These are phyloP conservation scores for Cantharis rustica DNA, from an alignment of 2,888 invertebrate species.

Conservation along the genomic window DNA sequence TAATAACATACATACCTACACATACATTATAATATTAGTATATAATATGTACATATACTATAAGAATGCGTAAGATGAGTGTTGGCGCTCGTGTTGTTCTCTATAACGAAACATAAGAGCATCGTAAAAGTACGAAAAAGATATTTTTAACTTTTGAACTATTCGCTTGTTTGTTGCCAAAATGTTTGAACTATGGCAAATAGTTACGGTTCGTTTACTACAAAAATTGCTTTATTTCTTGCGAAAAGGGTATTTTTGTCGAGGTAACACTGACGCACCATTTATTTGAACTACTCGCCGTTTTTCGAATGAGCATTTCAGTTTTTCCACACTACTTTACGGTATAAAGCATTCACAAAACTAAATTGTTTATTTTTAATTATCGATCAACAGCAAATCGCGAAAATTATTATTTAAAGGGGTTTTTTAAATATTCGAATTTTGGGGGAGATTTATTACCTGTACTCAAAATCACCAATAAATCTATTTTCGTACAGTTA, in stretches of 20 bases:
- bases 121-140: constrained; percentile 39
- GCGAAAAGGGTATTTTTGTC: constrained; percentile 13
- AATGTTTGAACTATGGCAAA: constrained; percentile 55
- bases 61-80: constrained; percentile 25
- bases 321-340: not conserved
- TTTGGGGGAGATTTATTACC: not conserved
- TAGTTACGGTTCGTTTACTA: constrained; percentile 51
- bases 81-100: constrained; percentile 30
- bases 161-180: constrained; percentile 54
- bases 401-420: not conserved
- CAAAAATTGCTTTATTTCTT: constrained; percentile 41
- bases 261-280: constrained; percentile 4
- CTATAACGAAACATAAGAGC: constrained; percentile 24
- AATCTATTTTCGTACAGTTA: not conserved
- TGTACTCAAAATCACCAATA: not conserved
- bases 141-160: constrained; percentile 55
- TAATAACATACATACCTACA: too few species aligned
- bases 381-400: not conserved
- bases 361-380: not conserved
- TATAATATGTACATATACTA: too few species aligned
- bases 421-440: not conserved
- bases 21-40: too few species aligned
- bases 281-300: constrained; percentile 1
- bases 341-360: not conserved
- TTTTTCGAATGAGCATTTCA: not conserved